phyloP scores from a whole-genome alignment of 2,888 invertebrate species.

The Gerosis bhagava region DNA sequence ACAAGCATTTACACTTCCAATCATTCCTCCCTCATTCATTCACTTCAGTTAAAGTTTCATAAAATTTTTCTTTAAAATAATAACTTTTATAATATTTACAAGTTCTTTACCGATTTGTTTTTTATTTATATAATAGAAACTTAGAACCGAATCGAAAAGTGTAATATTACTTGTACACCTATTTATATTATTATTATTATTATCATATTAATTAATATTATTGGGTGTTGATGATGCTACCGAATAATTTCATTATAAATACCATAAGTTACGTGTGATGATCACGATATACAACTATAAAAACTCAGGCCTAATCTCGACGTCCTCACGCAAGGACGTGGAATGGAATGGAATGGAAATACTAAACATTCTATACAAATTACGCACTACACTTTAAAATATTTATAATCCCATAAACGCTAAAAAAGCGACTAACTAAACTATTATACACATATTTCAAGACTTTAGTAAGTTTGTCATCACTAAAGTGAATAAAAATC shows the following conservation, averaged over 20 bases:
- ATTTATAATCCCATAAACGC: conserved; percentile 19
- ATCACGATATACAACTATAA: conserved; percentile 40
- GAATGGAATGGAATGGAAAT: conserved; percentile 3
- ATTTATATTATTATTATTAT: too few species aligned
- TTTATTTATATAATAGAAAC: conserved; percentile 40
- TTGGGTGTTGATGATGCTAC: conserved; percentile 15
- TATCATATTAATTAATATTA: too few species aligned
- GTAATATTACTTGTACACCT: conserved; percentile 8
- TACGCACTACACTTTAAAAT: conserved; percentile 16
- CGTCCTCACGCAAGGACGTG: conserved; percentile 13
- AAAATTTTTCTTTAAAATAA: too few species aligned
- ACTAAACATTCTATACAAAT: conserved; percentile 17
- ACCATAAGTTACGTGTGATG: conserved; percentile 37
- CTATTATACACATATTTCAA: too few species aligned
- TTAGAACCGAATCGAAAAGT: conserved; percentile 32
- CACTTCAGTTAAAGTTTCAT: too few species aligned
- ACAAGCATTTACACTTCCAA: too few species aligned
- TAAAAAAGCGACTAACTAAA: too few species aligned
- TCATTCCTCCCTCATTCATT: too few species aligned
- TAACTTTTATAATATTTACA: too few species aligned
- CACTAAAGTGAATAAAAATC: too few species aligned
- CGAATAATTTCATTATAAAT: conserved; percentile 26
- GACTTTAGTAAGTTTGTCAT: too few species aligned
- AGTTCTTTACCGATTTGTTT: conserved; percentile 35
- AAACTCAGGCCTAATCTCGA: conserved; percentile 37